These are phyloP conservation scores for Drosophila anomalata DNA, from an alignment of 2,888 invertebrate genomes.

Conservation along the genomic window DNA sequence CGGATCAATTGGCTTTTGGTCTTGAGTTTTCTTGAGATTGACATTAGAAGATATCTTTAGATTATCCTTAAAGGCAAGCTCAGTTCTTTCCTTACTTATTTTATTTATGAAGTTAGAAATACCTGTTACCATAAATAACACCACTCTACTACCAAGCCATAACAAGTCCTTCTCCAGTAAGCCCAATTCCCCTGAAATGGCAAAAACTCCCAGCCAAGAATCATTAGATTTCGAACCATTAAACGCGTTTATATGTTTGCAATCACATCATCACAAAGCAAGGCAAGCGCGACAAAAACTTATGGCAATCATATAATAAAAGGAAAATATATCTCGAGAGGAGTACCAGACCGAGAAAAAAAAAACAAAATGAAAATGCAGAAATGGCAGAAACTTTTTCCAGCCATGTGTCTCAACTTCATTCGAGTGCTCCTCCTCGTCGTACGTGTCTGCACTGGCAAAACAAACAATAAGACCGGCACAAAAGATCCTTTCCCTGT, in stretches of 20 bases:
- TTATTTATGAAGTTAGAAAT: neutral
- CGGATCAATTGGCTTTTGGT: neutral
- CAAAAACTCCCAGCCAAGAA: constrained; percentile 4
- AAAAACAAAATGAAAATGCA: constrained; percentile 20
- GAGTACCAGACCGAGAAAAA: neutral
- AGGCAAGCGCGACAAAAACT: constrained; percentile 49
- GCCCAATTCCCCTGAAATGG: neutral
- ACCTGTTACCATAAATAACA: neutral
- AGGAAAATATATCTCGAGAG: constrained; percentile 29
- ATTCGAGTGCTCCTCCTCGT: constrained; percentile 39
- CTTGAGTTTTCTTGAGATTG: neutral
- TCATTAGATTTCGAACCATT: constrained; percentile 36
- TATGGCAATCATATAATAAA: constrained; percentile 51
- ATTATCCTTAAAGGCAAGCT: too few species aligned
- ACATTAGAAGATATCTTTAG: too few species aligned
- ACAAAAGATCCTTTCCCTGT: constrained; percentile 22
- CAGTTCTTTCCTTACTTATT: too few species aligned
- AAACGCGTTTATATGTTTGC: constrained; percentile 43
- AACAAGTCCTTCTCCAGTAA: neutral
- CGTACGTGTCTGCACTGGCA: constrained; percentile 62
- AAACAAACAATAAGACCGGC: constrained; percentile 62
- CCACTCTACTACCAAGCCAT: neutral
- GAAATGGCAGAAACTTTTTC: constrained; percentile 25
- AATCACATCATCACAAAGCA: constrained; percentile 47
- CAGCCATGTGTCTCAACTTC: constrained; percentile 51